A percentile compares a stretch with the other conserved stretches of the same genome.
Conservation (phyloP, 2,113 vertebrate genomes). For the Cavia porcellus region DNA sequence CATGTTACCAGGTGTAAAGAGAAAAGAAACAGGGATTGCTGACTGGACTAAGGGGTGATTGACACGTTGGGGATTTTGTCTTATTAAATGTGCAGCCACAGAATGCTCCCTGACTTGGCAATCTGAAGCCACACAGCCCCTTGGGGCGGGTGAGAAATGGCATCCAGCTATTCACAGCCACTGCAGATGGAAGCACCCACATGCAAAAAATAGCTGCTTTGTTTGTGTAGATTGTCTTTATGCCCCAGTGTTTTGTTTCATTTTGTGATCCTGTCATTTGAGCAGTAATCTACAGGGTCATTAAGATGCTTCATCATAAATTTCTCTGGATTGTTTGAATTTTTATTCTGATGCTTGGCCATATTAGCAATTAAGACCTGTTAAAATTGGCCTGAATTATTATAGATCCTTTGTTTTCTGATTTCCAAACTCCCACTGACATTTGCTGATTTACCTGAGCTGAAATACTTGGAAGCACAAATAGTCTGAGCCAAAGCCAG, state of each 20-base stretch:
- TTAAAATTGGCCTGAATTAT: background rate
- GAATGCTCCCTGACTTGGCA: background rate
- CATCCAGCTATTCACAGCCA: background rate
- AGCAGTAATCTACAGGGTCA: background rate
- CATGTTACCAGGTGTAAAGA: fast-evolving
- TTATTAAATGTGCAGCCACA: background rate
- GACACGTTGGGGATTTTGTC: background rate
- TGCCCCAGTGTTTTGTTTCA: background rate
- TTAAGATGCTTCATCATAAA: slow-evolving; percentile 2
- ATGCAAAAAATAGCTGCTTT: background rate
- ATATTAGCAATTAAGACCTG: background rate
- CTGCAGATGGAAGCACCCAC: background rate
- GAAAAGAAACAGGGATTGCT: background rate
- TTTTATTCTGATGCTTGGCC: slow-evolving; percentile 45
- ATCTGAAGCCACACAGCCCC: background rate
- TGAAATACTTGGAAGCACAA: background rate
- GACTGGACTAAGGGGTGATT: background rate
- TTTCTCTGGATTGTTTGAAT: slow-evolving; percentile 43
- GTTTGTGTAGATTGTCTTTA: background rate
- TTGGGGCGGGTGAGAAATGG: background rate
- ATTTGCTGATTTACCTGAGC: background rate
- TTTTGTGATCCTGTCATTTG: background rate
- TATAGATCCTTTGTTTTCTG: background rate
- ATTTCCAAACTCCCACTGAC: slow-evolving; percentile 31
- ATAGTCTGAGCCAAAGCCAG: background rate